Base-by-base conservation (phyloP, 53 echinoderm and acorn worm species). In the Echinarachnius parma region DNA sequence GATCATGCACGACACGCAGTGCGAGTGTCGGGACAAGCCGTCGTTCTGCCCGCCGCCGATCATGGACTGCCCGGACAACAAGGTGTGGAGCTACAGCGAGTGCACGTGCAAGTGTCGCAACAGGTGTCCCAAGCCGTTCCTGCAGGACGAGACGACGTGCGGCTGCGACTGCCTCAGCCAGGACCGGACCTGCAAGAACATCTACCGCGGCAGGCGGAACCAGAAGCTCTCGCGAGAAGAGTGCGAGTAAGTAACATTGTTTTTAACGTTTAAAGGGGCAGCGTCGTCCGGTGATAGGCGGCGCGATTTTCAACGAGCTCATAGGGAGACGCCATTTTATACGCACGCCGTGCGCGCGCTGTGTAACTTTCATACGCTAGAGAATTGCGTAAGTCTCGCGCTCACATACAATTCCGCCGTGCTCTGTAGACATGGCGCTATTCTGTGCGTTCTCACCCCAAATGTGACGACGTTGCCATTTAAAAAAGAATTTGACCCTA, bases 231-330 rank as follows among this genome's bases (percentile, higher is more conserved):
- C 75, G 18, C 35, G n/a, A 5, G 69, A 81, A 34, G 85, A 92
- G 46, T 92, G 92, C 92, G 80, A 86, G 92, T 92, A 82, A 81
- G 91, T 89, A 60, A 3, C 8, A 13, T n/a, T n/a, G n/a, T n/a
- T n/a, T n/a, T n/a, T n/a, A n/a, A n/a, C n/a, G n/a, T n/a, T n/a
- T n/a, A n/a, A n/a, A n/a, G n/a, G n/a, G n/a, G n/a, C n/a, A n/a
- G n/a, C n/a, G n/a, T n/a, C n/a, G n/a, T n/a, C n/a, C n/a, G n/a
- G n/a, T n/a, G n/a, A n/a, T n/a, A n/a, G n/a, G n/a, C n/a, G n/a
- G n/a, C n/a, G n/a, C n/a, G n/a, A n/a, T n/a, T n/a, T n/a, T n/a
- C n/a, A n/a, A n/a, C n/a, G n/a, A n/a, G n/a, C n/a, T n/a, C n/a
- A n/a, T n/a, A n/a, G n/a, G 16, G 45, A 16, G 45, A 44, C 11